A percentile compares a stretch with the other conserved stretches of the same genome.
These are phyloP conservation scores for Virgularia gustaviana DNA, from an alignment of 92 coral and sea anemone genomes.

Conservation along the genomic window DNA sequence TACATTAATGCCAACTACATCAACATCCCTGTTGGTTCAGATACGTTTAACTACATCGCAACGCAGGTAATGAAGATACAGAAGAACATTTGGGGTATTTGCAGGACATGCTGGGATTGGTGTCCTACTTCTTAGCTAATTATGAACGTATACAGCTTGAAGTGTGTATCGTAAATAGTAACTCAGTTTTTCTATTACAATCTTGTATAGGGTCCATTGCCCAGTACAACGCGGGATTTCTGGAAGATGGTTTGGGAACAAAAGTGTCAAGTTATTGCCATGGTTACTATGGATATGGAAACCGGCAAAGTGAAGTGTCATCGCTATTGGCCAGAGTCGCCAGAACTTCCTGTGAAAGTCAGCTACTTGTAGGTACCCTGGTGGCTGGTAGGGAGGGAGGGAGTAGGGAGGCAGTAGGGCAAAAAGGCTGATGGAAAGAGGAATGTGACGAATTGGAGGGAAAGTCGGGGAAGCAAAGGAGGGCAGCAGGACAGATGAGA, in stretches of 20 bases:
- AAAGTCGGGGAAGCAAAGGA: no score
- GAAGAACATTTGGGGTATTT: no score
- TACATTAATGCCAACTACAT: slow-evolving; percentile 92
- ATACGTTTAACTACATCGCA: slow-evolving; percentile 73
- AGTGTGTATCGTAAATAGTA: not conserved
- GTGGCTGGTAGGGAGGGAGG: no score
- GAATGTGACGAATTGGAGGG: no score
- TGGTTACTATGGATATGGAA: slow-evolving; percentile 78
- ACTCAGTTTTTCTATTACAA: not conserved
- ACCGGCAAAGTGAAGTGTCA: slow-evolving; percentile 92
- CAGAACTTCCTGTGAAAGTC: slow-evolving; percentile 62
- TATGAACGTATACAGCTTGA: no score
- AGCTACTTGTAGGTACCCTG: slow-evolving; percentile 58
- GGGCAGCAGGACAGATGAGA: no score
- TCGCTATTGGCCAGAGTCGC: slow-evolving; percentile 78
- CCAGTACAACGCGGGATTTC: slow-evolving; percentile 75
- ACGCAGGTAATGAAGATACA: slow-evolving; percentile 60
- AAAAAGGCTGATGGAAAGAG: no score
- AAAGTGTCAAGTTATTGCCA: slow-evolving; percentile 73
- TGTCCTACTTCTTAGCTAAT: no score
- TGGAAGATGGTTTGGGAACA: slow-evolving; percentile 99
- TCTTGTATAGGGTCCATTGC: slow-evolving; percentile 76
- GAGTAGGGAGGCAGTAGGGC: no score
- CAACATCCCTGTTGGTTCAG: slow-evolving; percentile 71
- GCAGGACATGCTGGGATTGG: no score